Evolutionary conservation across 1,140 invertebrate genomes (phyloP).

Genomic region (Diorhabda sublineata): DNA sequence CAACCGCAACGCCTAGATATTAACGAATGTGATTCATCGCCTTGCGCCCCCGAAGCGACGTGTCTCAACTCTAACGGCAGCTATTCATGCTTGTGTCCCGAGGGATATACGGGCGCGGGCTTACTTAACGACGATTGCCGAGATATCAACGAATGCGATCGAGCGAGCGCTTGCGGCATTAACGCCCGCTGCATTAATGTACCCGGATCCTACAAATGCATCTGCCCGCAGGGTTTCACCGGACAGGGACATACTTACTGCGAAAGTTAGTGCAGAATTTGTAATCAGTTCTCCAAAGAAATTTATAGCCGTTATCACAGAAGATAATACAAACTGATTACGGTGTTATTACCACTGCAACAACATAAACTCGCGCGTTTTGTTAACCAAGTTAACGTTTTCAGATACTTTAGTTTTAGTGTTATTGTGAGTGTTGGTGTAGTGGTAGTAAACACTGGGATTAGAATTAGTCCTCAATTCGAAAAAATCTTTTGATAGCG

Average conservation of each 20-base stretch:
- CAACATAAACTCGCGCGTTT: too few relatives aligned
- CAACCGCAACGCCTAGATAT: constrained; percentile 49
- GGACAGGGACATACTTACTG: constrained; percentile 67
- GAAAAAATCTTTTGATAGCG: too few relatives aligned
- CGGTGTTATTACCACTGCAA: too few relatives aligned
- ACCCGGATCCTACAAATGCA: constrained; percentile 88
- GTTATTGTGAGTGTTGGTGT: too few relatives aligned
- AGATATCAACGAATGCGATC: constrained; percentile 67
- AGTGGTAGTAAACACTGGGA: too few relatives aligned
- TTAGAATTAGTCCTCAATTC: too few relatives aligned
- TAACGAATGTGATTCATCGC: constrained; percentile 59
- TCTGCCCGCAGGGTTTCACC: constrained; percentile 79
- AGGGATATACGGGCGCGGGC: constrained; percentile 64
- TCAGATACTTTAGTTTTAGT: too few relatives aligned
- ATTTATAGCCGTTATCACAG: background rate
- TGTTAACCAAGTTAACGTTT: too few relatives aligned
- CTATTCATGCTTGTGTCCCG: constrained; percentile 69
- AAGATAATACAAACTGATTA: too few relatives aligned
- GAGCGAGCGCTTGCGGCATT: constrained; percentile 68
- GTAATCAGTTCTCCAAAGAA: background rate
- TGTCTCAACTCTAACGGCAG: constrained; percentile 73
- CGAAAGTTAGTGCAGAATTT: constrained; percentile 66
- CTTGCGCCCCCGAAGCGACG: constrained; percentile 66
- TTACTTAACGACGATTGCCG: constrained; percentile 50
- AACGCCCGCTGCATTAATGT: constrained; percentile 90